These are phyloP conservation scores for Acleris literana DNA, from an alignment of 2,888 invertebrate species.

Conservation along the genomic window DNA sequence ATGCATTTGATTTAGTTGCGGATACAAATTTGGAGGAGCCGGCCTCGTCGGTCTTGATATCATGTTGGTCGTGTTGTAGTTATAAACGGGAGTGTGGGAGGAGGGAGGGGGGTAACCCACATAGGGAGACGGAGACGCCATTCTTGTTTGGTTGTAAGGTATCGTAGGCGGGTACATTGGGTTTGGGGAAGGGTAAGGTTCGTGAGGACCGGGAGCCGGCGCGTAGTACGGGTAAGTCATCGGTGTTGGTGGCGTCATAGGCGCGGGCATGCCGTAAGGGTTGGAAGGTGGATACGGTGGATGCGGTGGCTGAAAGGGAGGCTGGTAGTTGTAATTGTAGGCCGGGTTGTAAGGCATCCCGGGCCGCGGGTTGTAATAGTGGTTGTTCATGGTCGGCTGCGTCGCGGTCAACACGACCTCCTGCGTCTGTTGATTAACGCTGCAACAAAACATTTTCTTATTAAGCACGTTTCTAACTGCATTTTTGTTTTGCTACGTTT, in stretches of 20 bases:
- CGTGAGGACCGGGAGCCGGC: conserved; percentile 46
- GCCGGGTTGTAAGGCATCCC: conserved; percentile 61
- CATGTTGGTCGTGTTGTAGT: conserved; percentile 74
- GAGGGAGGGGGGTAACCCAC: conserved; percentile 54
- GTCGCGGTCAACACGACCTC: conserved; percentile 58
- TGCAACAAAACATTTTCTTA: conserved; percentile 48
- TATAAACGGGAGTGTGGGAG: conserved; percentile 54
- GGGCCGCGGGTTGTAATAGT: conserved; percentile 67
- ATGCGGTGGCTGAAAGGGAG: conserved; percentile 46
- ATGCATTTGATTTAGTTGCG: conserved; percentile 63
- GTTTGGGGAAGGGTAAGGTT: conserved; percentile 54
- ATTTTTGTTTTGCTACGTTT: conserved; percentile 10
- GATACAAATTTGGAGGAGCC: conserved; percentile 54
- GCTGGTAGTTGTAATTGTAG: conserved; percentile 59
- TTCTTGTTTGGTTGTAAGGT: conserved; percentile 71
- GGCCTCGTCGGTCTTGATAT: conserved; percentile 68
- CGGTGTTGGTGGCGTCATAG: conserved; percentile 47
- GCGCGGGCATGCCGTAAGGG: conserved; percentile 69
- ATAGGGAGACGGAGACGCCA: conserved; percentile 68
- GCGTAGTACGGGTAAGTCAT: conserved; percentile 59
- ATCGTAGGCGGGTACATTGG: conserved; percentile 59
- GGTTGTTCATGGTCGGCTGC: conserved; percentile 66
- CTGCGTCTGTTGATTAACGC: conserved; percentile 74
- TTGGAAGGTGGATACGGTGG: conserved; percentile 63
- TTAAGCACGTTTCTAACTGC: neutral